phyloP scores from a whole-genome alignment of 2,797 vertebrate genomes.

The Potorous gilbertii region DNA sequence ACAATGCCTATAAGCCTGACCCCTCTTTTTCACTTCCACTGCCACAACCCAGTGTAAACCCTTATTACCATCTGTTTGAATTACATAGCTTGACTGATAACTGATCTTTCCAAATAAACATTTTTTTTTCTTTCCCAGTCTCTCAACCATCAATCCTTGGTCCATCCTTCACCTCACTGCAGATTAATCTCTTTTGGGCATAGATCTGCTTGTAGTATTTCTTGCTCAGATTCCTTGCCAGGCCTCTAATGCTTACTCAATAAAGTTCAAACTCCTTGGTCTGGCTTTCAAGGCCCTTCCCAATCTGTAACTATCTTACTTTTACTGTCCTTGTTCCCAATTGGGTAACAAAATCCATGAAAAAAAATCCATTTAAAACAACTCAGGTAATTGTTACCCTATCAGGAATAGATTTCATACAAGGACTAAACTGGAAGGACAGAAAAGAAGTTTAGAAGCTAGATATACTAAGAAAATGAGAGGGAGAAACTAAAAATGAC shows the following conservation, averaged over 20 bases:
- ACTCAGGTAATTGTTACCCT: not conserved
- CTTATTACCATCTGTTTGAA: not conserved
- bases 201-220: not conserved
- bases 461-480: not conserved
- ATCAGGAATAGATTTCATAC: not conserved
- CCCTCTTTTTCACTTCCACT: not conserved
- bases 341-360: not conserved
- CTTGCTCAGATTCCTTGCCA: not conserved
- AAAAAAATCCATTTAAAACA: not conserved
- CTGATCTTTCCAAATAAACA: not conserved
- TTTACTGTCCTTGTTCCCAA: not conserved
- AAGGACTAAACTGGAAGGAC: not conserved
- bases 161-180: not conserved
- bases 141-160: not conserved
- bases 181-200: not conserved
- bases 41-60: not conserved
- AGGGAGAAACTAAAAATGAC: not conserved
- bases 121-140: not conserved
- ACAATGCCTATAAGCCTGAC: not conserved
- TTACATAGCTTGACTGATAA: not conserved
- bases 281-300: not conserved
- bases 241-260: not conserved
- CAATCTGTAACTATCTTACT: not conserved
- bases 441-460: not conserved
- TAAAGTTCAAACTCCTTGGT: not conserved